These are phyloP conservation scores for Drosophila setifemur DNA, from an alignment of 1,140 invertebrate species.

Conservation along the genomic window DNA sequence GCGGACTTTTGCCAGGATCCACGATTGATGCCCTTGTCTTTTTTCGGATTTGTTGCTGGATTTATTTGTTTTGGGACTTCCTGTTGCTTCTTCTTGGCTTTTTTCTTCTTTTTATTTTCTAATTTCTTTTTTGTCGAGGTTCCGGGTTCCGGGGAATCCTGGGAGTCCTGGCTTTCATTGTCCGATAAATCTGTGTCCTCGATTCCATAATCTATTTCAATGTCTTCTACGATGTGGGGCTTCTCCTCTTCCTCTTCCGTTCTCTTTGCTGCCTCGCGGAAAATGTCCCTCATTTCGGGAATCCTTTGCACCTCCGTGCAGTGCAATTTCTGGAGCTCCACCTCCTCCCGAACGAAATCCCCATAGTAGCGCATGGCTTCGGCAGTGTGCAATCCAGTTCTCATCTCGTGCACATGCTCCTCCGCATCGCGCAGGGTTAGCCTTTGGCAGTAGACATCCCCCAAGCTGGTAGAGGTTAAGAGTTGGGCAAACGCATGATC, in stretches of 20 bases:
- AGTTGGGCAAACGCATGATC: constrained; percentile 57
- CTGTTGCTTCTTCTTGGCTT: not conserved
- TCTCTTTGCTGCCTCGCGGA: constrained; percentile 16
- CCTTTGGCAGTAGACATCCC: constrained; percentile 49
- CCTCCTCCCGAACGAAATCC: constrained; percentile 1
- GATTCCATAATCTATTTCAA: constrained; percentile 54
- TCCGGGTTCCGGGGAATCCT: not conserved
- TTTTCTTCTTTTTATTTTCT: not conserved
- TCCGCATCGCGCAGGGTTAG: constrained; percentile 29
- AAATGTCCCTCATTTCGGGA: constrained; percentile 29
- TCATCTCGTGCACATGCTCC: constrained; percentile 17
- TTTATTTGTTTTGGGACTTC: not conserved
- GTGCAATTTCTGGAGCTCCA: not conserved
- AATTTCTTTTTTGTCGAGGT: not conserved
- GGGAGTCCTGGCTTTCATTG: not conserved
- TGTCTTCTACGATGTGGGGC: constrained; percentile 29
- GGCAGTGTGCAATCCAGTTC: constrained; percentile 47
- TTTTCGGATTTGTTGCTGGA: not conserved
- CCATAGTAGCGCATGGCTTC: constrained; percentile 38
- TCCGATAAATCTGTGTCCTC: constrained; percentile 1
- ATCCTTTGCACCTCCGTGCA: constrained; percentile 43
- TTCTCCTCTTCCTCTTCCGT: constrained; percentile 18
- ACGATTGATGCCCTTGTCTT: constrained; percentile 35
- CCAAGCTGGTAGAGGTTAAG: constrained; percentile 45
- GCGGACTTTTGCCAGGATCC: constrained; percentile 64